These are phyloP conservation scores for Saccopteryx bilineata DNA, from an alignment of 2,113 vertebrate genomes.

Conservation along the genomic window DNA sequence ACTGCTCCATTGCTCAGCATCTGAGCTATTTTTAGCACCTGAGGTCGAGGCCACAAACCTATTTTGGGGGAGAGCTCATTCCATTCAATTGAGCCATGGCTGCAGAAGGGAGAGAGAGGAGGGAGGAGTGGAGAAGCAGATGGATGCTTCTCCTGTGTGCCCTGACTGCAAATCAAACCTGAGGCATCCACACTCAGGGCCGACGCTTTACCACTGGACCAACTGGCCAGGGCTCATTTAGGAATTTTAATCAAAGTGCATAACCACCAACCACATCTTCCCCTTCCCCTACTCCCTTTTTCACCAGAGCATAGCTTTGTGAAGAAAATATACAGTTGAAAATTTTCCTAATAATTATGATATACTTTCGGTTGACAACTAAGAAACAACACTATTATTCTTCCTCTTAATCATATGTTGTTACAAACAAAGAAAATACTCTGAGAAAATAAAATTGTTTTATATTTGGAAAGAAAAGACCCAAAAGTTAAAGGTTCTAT, in stretches of 20 bases:
- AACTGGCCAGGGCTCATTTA: neutral
- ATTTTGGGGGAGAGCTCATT: no score
- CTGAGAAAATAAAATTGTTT: slow-evolving; percentile 36
- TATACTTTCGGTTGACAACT: neutral
- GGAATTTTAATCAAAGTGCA: neutral
- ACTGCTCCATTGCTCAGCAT: no score
- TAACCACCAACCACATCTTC: neutral
- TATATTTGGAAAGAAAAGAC: neutral
- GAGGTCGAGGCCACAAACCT: no score
- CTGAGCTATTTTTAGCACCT: no score
- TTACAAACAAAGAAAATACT: slow-evolving; percentile 14
- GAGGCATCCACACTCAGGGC: no score
- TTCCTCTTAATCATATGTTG: neutral
- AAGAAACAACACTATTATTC: neutral
- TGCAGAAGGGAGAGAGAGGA: no score
- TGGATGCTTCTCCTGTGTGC: no score
- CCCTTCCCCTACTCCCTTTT: accelerated
- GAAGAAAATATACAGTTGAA: neutral
- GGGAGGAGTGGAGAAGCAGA: no score
- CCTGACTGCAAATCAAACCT: no score
- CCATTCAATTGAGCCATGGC: no score
- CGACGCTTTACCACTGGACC: no score
- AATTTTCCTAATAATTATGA: neutral
- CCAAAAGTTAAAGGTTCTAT: neutral
- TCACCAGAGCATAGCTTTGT: neutral